Evolutionary conservation across 1,140 invertebrate species (phyloP).

Genomic region (Nilaparvata lugens): DNA sequence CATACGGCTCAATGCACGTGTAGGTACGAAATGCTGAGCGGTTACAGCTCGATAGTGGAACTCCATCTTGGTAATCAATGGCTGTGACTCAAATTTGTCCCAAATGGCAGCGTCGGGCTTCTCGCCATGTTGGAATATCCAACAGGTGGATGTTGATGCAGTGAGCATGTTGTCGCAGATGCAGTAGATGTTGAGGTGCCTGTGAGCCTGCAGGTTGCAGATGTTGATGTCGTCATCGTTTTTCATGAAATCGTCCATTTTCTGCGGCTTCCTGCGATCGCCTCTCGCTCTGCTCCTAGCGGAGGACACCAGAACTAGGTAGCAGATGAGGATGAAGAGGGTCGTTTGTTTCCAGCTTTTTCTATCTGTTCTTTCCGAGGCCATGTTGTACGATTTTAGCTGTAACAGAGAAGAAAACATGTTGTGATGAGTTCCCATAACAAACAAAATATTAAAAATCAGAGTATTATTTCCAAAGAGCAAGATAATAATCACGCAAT

Average conservation of each 20-base stretch:
- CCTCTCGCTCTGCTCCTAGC: neutral
- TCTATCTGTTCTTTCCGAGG: no score
- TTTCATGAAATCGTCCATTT: neutral
- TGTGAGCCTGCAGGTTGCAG: constrained; percentile 34
- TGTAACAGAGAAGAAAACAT: no score
- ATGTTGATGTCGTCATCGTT: constrained; percentile 31
- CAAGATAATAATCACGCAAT: no score
- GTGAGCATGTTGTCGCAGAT: constrained; percentile 35
- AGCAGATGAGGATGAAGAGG: neutral
- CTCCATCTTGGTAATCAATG: constrained; percentile 51
- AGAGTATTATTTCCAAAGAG: no score
- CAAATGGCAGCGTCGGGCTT: constrained; percentile 52
- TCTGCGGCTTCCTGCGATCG: neutral
- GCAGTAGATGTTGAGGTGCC: constrained; percentile 37
- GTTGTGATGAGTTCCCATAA: no score
- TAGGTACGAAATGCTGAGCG: constrained; percentile 55
- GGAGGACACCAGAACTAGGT: neutral
- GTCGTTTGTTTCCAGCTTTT: neutral
- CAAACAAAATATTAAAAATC: no score
- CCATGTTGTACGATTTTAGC: no score
- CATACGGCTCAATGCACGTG: constrained; percentile 51
- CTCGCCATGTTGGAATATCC: constrained; percentile 53
- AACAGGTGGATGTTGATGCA: constrained; percentile 44
- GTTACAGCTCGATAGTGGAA: constrained; percentile 56
- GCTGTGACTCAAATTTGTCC: constrained; percentile 54